Base-by-base conservation (phyloP, 2,888 invertebrate genomes). In the Patella ulyssiponensis region DNA sequence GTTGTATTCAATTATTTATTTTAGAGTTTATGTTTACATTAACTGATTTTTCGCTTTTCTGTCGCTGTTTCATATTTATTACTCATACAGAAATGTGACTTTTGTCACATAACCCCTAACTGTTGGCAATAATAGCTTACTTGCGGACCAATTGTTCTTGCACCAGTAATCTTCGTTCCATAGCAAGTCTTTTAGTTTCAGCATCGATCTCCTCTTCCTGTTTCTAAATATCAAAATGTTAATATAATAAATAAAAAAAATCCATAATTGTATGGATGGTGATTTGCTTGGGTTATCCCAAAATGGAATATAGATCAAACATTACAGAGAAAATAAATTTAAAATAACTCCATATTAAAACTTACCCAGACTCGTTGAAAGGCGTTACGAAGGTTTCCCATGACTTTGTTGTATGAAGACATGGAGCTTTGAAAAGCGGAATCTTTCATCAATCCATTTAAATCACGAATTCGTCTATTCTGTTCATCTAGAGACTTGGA, bases 141-240 rank as follows among this genome's bases (percentile, higher is more conserved):
- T 72, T 74, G n/a, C 81, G 70, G 23, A 78, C 23, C 14, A 81
- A 70, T 23, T 81, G 74, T 56, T 80, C 77, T 54, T 80, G 77
- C 14, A 77, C 56, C 1, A 33, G 17, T 7, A 56, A 27, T 52
- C 80, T 81, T 53, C 75, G 9, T 3, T 81, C 80, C 14, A 33
- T 56, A 3, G 76, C 27, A 64, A 76, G 75, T 14, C 73, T 56
- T 72, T 64, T 58, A 9, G 69, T 73, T 53, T 58, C 33, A 64
- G 64, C 72, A 58, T 75, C 76, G n/a, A 75, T 74, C 15, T 58
- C 56, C 17, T 69, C 69, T 72, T 78, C 74, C 27, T 53, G 53
- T 23, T 44, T 27, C 51, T 64, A 64, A 69, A 64, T 33, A 33
- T 33, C 5, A 33, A 33, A 33, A 44, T 44, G 44, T 44, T 44